Evolutionary conservation across 2,113 vertebrate species (phyloP).

Genomic region (Trichomycterus rosablanca): DNA sequence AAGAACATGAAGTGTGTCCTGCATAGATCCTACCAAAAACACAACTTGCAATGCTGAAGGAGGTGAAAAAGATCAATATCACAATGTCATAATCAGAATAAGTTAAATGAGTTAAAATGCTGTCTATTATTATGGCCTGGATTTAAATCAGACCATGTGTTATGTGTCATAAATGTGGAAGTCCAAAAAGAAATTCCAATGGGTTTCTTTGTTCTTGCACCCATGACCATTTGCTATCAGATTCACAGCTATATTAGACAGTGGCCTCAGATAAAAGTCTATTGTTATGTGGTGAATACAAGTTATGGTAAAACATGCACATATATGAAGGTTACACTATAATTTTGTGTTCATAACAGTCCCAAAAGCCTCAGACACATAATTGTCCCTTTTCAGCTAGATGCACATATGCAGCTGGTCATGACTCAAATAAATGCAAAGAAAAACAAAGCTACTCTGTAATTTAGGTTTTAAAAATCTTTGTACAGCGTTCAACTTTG

Average conservation of each 20-base stretch:
- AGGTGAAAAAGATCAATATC: too few species aligned
- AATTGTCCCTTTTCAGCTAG: constrained; percentile 18
- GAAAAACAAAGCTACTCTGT: constrained; percentile 16
- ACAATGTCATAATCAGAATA: too few species aligned
- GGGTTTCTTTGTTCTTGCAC: too few species aligned
- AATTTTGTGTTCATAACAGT: constrained; percentile 25
- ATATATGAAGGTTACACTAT: constrained; percentile 28
- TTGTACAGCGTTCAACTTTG: constrained; percentile 11
- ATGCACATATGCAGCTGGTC: constrained; percentile 19
- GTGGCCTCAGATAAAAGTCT: neutral
- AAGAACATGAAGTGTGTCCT: too few species aligned
- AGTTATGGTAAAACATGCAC: constrained; percentile 17
- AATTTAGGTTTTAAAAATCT: constrained; percentile 22
- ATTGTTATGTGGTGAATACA: constrained; percentile 17
- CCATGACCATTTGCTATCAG: neutral
- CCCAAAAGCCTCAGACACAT: constrained; percentile 14
- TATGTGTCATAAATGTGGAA: too few species aligned
- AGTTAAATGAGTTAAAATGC: too few species aligned
- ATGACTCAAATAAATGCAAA: constrained; percentile 28
- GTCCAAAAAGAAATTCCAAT: too few species aligned
- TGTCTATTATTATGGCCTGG: too few species aligned
- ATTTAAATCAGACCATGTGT: too few species aligned
- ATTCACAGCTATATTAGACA: constrained; percentile 4
- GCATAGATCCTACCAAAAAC: too few species aligned
- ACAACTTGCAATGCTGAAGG: too few species aligned